Conservation (phyloP, 1,140 invertebrate genomes). For the Drosophila nasuta region DNA sequence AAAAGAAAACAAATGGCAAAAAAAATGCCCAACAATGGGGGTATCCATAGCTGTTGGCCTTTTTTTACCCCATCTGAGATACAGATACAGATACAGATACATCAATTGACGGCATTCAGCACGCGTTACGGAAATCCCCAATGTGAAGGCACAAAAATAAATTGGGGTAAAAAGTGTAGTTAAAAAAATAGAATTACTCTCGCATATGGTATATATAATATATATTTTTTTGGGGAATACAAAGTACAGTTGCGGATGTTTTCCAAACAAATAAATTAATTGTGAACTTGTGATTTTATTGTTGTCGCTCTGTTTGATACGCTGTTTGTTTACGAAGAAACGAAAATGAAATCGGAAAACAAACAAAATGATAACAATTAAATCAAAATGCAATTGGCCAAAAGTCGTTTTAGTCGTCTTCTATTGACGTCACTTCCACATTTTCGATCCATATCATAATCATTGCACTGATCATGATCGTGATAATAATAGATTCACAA, state of each 20-base stretch:
- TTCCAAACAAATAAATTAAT: constrained; percentile 31
- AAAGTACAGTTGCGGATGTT: not conserved
- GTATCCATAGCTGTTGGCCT: not conserved
- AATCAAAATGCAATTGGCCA: constrained; percentile 8
- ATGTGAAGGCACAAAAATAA: not conserved
- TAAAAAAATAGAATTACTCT: no score
- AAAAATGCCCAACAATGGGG: not conserved
- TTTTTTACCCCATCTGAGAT: not conserved
- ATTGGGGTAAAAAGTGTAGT: no score
- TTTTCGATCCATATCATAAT: not conserved
- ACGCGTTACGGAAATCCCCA: constrained; percentile 6
- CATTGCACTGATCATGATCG: not conserved
- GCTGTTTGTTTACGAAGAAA: not conserved
- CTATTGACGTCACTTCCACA: constrained; percentile 27
- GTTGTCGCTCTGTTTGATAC: not conserved
- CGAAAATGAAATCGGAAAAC: no score
- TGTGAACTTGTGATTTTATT: constrained; percentile 1
- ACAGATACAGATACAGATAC: constrained; percentile 12
- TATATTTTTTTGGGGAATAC: not conserved
- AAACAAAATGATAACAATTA: constrained; percentile 2
- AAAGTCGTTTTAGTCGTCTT: constrained; percentile 9
- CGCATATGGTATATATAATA: not conserved
- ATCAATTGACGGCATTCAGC: constrained; percentile 7
- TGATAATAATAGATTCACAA: not conserved
- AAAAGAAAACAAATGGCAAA: not conserved